Evolutionary conservation across 1,140 invertebrate species (phyloP).

Genomic region (Temnothorax longispinosus): DNA sequence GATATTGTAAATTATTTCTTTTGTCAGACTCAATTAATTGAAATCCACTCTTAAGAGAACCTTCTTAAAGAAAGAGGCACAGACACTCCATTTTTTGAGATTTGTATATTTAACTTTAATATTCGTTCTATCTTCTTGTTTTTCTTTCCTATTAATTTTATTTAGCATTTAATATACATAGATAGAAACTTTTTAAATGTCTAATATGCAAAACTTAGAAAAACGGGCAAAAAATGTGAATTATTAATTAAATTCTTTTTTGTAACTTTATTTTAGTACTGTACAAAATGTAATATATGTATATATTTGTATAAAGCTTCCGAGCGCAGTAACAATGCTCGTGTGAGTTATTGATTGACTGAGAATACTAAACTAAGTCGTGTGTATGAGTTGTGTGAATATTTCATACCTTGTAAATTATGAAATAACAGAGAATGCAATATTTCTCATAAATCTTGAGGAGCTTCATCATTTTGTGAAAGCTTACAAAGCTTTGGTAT

Average conservation of each 20-base stretch:
- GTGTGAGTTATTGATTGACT: constrained; percentile 13
- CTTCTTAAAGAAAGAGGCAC: background rate
- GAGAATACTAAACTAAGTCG: constrained; percentile 13
- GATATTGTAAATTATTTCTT: constrained; percentile 41
- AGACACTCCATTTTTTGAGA: constrained; percentile 29
- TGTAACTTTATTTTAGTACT: background rate
- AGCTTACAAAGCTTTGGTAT: constrained; percentile 40
- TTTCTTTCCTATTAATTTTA: background rate
- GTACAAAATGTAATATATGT: too few species aligned
- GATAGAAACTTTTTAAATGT: background rate
- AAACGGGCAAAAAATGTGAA: background rate
- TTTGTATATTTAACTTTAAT: constrained; percentile 26
- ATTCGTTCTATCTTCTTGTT: background rate
- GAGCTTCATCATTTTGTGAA: background rate
- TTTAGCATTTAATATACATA: background rate
- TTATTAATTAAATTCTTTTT: background rate
- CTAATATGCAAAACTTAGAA: background rate
- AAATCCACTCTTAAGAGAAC: constrained; percentile 18
- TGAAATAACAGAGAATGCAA: background rate
- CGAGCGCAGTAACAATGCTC: background rate
- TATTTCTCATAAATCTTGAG: constrained; percentile 27
- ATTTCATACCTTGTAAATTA: constrained; percentile 41
- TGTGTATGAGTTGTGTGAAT: background rate
- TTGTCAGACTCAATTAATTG: constrained; percentile 31
- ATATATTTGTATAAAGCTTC: background rate